Evolutionary conservation across 2,113 vertebrate genomes (phyloP).

Genomic region (Syngnathus floridae): DNA sequence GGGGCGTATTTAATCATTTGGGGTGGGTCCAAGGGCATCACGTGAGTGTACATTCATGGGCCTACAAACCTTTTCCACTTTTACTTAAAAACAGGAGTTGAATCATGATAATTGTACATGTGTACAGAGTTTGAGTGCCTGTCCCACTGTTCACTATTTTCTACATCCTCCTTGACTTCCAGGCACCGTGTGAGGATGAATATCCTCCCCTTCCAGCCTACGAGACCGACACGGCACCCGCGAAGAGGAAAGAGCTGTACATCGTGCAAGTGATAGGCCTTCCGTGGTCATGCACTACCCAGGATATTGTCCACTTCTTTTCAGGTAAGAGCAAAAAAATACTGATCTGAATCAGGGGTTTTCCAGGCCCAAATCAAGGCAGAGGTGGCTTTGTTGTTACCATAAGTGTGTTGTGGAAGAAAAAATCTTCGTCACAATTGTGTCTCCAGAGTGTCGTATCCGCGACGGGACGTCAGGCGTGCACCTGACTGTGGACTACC

Average conservation of each 20-base stretch:
- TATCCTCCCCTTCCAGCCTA: constrained; percentile 73
- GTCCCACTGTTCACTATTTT: background rate
- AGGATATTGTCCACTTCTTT: constrained; percentile 88
- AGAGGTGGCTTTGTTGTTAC: background rate
- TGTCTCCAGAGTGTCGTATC: constrained; percentile 78
- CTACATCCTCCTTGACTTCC: constrained; percentile 26
- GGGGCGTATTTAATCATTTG: background rate
- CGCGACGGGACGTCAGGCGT: constrained; percentile 78
- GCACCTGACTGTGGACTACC: constrained; percentile 77
- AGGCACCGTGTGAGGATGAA: constrained; percentile 61
- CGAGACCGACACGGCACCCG: constrained; percentile 36
- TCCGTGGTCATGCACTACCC: constrained; percentile 79
- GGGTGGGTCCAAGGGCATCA: no score
- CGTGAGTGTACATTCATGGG: no score
- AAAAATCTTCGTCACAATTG: background rate
- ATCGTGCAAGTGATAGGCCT: constrained; percentile 84
- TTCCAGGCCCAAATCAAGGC: background rate
- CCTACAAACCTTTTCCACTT: no score
- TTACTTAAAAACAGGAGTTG: no score
- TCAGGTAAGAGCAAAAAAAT: constrained; percentile 72
- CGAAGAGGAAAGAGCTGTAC: constrained; percentile 66
- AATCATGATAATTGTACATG: no score
- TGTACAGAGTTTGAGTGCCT: background rate
- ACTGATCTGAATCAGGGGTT: background rate
- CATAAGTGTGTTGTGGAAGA: background rate